Base-by-base conservation (phyloP, 2,888 invertebrate genomes). In the Erpobdella octoculata region DNA sequence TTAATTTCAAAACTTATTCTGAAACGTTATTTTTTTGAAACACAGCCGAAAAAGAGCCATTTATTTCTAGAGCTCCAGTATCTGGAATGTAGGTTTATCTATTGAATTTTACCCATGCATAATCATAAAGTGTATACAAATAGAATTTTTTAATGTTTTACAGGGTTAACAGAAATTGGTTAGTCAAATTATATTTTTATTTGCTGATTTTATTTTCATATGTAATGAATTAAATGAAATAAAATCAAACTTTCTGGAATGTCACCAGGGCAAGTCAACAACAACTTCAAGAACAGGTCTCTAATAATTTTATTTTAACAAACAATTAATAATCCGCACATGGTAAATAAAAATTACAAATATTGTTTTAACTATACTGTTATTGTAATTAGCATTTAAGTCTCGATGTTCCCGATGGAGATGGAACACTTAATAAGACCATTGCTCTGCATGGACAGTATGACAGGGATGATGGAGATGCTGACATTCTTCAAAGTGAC, bases 11-110 rank as follows among this genome's bases (percentile, higher is more conserved):
- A n/a, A n/a, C n/a, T n/a, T n/a, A n/a, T n/a, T n/a, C n/a, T n/a
- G n/a, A n/a, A n/a, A n/a, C n/a, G n/a, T n/a, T n/a, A n/a, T n/a
- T n/a, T 58, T 8, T 15, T 58, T 58, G 21, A 9, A 28, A 8
- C n/a, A 1, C 62, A 62, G 62, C 35, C 59, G 72, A 72, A 15
- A 72, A 69, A 62, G 72, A 72, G n/a, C 72, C 72, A n/a, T 33
- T 72, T 46, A 69, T 72, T 21, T 21, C 48, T 31, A 61, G 66
- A 15, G 65, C 66, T 8, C 21, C 21, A 41, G 64, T 48, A 41
- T 25, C 41, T 18, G 71, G 71, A 71, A 37, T 46, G 71, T 71
- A 36, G 53, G 71, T 62, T 8, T 62, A 33, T 62, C 31, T 59
- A 4, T 59, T 35, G 33, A 15, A 15, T 1, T 31, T 35, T 35